phyloP scores from a whole-genome alignment of 2,113 vertebrate species.

The Callopanchax toddi region DNA sequence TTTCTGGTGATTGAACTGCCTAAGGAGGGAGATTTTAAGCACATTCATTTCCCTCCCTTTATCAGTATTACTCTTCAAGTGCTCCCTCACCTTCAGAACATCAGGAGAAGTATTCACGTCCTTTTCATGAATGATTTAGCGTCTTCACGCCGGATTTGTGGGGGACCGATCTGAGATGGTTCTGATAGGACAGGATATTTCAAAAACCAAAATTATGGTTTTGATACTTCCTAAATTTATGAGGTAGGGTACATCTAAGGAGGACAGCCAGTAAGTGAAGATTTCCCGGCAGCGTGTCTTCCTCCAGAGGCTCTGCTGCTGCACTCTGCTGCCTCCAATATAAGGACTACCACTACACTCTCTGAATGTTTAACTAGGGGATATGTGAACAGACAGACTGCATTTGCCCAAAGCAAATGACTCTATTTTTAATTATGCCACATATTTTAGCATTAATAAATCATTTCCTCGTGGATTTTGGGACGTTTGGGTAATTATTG shows the following conservation, averaged over 20 bases:
- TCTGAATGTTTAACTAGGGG: constrained; percentile 20
- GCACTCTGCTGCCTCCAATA: constrained; percentile 13
- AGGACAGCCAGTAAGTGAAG: not conserved
- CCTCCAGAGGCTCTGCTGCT: constrained; percentile 11
- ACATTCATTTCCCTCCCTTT: constrained; percentile 29
- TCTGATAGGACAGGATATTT: constrained; percentile 4
- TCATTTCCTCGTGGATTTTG: constrained; percentile 51
- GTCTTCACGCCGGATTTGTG: constrained; percentile 4
- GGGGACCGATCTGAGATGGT: not conserved
- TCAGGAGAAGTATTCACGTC: not conserved
- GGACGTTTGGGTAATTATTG: constrained; percentile 55
- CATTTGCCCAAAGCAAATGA: constrained; percentile 30
- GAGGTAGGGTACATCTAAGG: constrained; percentile 8
- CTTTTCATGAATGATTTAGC: constrained; percentile 20
- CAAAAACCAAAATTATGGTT: not conserved
- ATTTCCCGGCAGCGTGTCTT: constrained; percentile 1
- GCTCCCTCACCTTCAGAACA: constrained; percentile 20
- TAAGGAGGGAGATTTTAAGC: constrained; percentile 32
- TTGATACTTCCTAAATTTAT: not conserved
- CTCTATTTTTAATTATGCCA: constrained; percentile 42
- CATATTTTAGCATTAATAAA: constrained; percentile 49
- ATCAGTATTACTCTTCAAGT: constrained; percentile 33
- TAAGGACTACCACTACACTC: not conserved
- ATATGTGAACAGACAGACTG: constrained; percentile 10
- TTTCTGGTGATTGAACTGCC: constrained; percentile 51